Evolutionary conservation across 1,140 invertebrate genomes (phyloP), one percentile per base, ranked within the genome.

Genomic region (Samia ricini): DNA sequence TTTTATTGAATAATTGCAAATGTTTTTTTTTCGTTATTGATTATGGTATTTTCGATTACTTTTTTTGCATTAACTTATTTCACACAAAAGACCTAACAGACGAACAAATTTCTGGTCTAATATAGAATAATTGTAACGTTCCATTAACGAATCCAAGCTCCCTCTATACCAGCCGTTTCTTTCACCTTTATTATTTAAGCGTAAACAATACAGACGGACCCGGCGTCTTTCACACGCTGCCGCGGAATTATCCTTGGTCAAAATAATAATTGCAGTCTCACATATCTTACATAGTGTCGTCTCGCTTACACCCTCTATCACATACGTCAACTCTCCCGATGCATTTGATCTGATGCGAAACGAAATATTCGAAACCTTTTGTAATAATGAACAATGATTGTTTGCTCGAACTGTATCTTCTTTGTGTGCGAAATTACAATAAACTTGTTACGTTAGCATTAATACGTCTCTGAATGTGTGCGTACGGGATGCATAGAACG

Each of bases 301-400:
- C 84, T 71, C 82, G 21, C 78, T 88, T 77, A 80, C 84, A 69
- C 72, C 71, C 72, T 66, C 71, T 64, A 74, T 76, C 78, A 77
- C 76, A 79, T 77, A 83, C 78, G 71, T 82, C 76, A 75, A 80
- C 76, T 81, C 72, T 73, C 76, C 73, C 65, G 76, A 81, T 79
- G 77, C 81, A 83, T 89, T 85, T 88, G 85, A 90, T 88, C 79
- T 79, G 79, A 83, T 82, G 81, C 83, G 84, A 90, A 89, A 84
- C 83, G 81, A 83, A 88, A 88, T 84, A 88, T 88, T 84, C 80
- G 75, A 88, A 85, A 88, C 77, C 88, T 87, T 88, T 90, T 90
- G 86, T 90, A 85, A 85, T 87, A 90, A 90, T 90, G 83, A 88
- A 88, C 83, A 88, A 88, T 88, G 83, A 88, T 90, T 90, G 88